Evolutionary conservation across 1,140 invertebrate species (phyloP).

Genomic region (Sminthurides bifidus): DNA sequence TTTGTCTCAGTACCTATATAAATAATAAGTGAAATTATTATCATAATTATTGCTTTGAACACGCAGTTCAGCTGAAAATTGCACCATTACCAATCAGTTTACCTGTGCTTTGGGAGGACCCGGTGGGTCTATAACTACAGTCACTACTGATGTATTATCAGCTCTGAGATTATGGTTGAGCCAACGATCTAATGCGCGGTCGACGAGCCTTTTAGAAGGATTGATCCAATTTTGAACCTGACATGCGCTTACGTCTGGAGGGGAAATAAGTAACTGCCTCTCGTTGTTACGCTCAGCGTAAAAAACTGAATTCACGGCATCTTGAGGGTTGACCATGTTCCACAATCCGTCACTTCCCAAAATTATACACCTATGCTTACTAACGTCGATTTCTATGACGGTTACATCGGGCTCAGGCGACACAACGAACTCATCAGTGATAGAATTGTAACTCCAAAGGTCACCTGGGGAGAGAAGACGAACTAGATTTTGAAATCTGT

Average conservation of each 20-base stretch:
- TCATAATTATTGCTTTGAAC: neutral
- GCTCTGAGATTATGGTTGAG: conserved; percentile 66
- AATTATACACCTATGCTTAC: conserved; percentile 69
- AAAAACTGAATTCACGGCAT: conserved; percentile 73
- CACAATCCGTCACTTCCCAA: conserved; percentile 93
- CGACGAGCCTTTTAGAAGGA: conserved; percentile 79
- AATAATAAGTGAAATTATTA: neutral
- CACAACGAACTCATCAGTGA: conserved; percentile 79
- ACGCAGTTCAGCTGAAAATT: neutral
- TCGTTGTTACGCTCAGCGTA: conserved; percentile 69
- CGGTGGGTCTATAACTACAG: conserved; percentile 80
- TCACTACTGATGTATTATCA: conserved; percentile 90
- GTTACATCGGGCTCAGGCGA: conserved; percentile 93
- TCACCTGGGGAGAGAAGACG: conserved; percentile 50
- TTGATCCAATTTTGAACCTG: conserved; percentile 54
- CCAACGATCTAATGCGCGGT: conserved; percentile 66
- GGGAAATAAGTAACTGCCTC: conserved; percentile 37
- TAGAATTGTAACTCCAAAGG: conserved; percentile 91
- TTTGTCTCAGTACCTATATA: conserved; percentile 13
- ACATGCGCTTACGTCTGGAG: conserved; percentile 8
- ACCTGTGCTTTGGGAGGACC: conserved; percentile 61
- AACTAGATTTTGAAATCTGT: neutral
- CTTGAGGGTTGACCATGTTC: conserved; percentile 79
- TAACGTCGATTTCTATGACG: conserved; percentile 71
- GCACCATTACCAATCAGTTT: conserved; percentile 2